Conservation (phyloP, 2,888 invertebrate genomes). For the Muscina levida region DNA sequence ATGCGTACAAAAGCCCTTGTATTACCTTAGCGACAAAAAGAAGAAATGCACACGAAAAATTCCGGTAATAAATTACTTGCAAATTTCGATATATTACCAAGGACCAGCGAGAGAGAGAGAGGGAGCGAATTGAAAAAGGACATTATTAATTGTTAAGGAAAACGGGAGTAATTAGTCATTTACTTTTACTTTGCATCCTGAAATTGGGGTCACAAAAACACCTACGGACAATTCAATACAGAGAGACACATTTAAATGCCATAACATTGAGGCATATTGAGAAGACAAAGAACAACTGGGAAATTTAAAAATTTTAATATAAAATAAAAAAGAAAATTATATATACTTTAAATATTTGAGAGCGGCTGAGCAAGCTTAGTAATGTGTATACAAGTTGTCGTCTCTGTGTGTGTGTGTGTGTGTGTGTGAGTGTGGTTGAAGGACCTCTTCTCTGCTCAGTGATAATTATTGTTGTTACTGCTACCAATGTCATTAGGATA, state of each 20-base stretch:
- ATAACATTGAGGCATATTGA: too few relatives aligned
- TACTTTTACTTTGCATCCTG: slow-evolving; percentile 12
- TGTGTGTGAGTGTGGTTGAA: too few relatives aligned
- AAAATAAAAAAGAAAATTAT: too few relatives aligned
- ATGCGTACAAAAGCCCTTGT: slow-evolving; percentile 1
- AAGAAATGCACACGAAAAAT: slow-evolving; percentile 17
- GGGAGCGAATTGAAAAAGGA: slow-evolving; percentile 21
- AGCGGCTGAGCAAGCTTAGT: too few relatives aligned
- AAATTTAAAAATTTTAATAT: too few relatives aligned
- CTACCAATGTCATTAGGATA: background rate
- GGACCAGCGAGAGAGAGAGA: background rate
- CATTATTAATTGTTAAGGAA: slow-evolving; percentile 35
- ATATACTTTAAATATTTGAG: too few relatives aligned
- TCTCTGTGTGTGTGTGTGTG: too few relatives aligned
- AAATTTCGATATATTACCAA: slow-evolving; percentile 27
- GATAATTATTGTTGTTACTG: too few relatives aligned
- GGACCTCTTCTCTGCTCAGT: too few relatives aligned
- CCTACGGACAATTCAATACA: background rate
- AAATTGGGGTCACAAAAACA: slow-evolving; percentile 2
- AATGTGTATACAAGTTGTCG: too few relatives aligned
- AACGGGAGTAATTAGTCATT: slow-evolving; percentile 39
- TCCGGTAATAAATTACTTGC: slow-evolving; percentile 27
- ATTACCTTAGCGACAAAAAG: background rate
- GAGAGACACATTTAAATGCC: background rate
- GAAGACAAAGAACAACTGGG: too few relatives aligned